A percentile compares a stretch with the other conserved stretches of the same genome.
Evolutionary conservation across 2,113 vertebrate species (phyloP).

Genomic region (Castor canadensis): DNA sequence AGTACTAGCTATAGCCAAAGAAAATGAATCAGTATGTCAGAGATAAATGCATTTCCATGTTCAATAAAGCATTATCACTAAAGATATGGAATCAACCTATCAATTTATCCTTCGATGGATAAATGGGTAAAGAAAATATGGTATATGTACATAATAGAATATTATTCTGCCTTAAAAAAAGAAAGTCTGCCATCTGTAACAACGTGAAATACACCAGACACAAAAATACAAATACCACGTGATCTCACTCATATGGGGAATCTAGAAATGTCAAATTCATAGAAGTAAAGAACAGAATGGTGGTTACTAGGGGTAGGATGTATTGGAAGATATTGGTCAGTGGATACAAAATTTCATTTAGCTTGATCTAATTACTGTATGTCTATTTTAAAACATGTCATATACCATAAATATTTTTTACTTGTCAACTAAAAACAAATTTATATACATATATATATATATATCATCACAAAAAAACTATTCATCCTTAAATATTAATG

Average conservation of each 20-base stretch:
- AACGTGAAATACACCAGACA: not conserved
- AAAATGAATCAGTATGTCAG: not conserved
- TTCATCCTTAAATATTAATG: not conserved
- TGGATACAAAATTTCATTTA: not conserved
- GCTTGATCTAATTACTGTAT: not conserved
- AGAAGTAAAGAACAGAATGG: not conserved
- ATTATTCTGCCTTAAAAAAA: not conserved
- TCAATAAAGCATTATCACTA: not conserved
- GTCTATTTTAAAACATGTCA: not conserved
- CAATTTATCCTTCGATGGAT: not conserved
- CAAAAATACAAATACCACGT: not conserved
- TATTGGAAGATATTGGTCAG: not conserved
- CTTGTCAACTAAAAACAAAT: not conserved
- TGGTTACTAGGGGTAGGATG: no score
- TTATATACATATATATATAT: not conserved
- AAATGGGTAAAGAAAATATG: not conserved
- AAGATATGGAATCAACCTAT: not conserved
- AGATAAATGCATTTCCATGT: not conserved
- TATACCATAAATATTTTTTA: not conserved
- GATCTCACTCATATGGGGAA: not conserved
- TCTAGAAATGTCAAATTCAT: not conserved
- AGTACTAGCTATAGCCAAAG: not conserved
- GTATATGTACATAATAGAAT: no score
- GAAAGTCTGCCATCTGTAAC: not conserved
- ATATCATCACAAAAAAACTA: not conserved